Base-by-base conservation (phyloP, 2,113 vertebrate genomes). In the Neotoma lepida region DNA sequence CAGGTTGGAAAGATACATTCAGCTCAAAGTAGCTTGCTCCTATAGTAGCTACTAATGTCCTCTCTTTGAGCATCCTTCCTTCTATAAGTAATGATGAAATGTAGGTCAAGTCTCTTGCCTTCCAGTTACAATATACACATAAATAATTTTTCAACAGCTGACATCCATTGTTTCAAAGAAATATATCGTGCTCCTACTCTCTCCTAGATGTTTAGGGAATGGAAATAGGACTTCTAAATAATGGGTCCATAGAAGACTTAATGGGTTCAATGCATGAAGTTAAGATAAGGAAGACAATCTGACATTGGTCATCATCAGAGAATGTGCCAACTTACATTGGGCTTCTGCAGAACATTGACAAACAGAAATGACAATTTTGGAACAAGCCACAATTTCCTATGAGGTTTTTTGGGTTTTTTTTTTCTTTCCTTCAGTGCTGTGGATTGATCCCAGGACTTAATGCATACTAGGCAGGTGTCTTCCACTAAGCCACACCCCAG, bases 81-180 rank as follows among this genome's bases (percentile, higher is more conserved):
- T 41, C 13, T 82, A 14, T 82, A 73, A 90, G 39, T 80, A 92
- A 6, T 41, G 66, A 44, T 84, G 30, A 93, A 87, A 84, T 63
- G 2, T n/a, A 88, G 93, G 39, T 89, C 51, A 89, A 64, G 81
- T 46, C 51, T 85, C 64, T 71, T 96, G 86, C 51, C 78, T 10
- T 89, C 51, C 22, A 39, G 6, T 6, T 82, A 82, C 78, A 82
- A 61, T 41, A 82, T 28, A 58, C 24, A 82, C n/a, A 58, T 39
- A 20, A 78, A 46, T 13, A 54, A 24, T 13, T 61, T 39, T 82
- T 61, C 54, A 82, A 61, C 3, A 2, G 24, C 24, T 61, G n/a
- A 58, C 9, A 58, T 4, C 26, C 13, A 39, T 58, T 58, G 51
- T 81, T 81, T 58, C 54, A 81, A 81, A 39, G 20, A 10, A 9